phyloP scores from a whole-genome alignment of 92 coral and sea anemone species.

The Diadumene lineata region DNA sequence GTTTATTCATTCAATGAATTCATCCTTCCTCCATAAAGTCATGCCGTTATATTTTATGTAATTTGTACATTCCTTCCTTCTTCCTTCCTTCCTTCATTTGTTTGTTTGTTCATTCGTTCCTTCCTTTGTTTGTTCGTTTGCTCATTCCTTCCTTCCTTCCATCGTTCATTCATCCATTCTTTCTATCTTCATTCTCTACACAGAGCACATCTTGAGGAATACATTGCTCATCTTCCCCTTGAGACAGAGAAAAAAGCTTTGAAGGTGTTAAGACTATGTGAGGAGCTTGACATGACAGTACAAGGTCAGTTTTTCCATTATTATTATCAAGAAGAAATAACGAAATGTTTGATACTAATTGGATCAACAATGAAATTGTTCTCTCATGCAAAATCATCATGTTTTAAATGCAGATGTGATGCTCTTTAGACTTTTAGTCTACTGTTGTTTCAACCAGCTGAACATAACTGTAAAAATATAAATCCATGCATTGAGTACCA shows the following conservation, averaged over 20 bases:
- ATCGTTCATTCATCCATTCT: not conserved
- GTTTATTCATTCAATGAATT: no score
- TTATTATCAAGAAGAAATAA: no score
- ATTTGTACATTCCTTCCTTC: not conserved
- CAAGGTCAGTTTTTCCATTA: constrained; percentile 63
- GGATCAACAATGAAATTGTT: no score
- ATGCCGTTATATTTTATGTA: not conserved
- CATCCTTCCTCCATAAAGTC: not conserved
- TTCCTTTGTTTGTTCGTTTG: not conserved
- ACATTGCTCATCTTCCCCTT: constrained; percentile 92
- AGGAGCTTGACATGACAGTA: constrained; percentile 69
- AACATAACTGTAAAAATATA: no score
- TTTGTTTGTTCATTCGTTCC: not conserved
- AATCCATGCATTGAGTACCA: no score
- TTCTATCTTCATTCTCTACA: not conserved
- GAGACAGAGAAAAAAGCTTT: constrained; percentile 94
- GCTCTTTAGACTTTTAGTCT: no score
- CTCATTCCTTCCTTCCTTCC: not conserved
- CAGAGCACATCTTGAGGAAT: constrained; percentile 91
- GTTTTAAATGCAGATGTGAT: no score
- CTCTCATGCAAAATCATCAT: no score
- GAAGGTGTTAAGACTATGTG: constrained; percentile 87
- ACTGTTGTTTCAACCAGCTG: no score
- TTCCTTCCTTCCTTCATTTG: not conserved
- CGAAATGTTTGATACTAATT: no score